Evolutionary conservation across 2,888 invertebrate species (phyloP).

Genomic region (Ecdyonurus torrentis): DNA sequence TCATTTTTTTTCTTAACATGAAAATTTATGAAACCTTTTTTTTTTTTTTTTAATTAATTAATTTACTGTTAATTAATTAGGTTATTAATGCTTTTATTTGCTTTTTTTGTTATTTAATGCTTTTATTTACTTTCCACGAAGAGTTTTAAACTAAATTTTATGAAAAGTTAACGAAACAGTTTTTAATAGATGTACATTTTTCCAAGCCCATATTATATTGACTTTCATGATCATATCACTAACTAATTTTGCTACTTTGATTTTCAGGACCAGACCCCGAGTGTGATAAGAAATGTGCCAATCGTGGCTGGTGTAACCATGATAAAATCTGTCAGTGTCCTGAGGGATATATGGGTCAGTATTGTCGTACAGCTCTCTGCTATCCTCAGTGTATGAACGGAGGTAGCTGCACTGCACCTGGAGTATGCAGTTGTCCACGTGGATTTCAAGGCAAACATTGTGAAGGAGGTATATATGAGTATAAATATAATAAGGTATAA

Average conservation of each 20-base stretch:
- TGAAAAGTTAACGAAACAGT: background rate
- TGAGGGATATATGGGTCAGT: constrained; percentile 80
- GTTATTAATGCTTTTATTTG: too few relatives aligned
- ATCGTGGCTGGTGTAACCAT: constrained; percentile 69
- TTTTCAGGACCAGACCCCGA: constrained; percentile 69
- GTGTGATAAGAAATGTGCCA: constrained; percentile 72
- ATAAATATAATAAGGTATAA: too few relatives aligned
- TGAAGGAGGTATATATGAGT: constrained; percentile 89
- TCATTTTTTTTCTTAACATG: too few relatives aligned
- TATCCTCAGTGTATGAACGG: constrained; percentile 89
- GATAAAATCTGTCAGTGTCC: constrained; percentile 76
- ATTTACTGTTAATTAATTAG: too few relatives aligned
- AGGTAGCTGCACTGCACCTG: constrained; percentile 80
- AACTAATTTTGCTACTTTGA: background rate
- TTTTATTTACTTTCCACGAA: background rate
- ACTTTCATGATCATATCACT: constrained; percentile 10
- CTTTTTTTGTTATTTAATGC: too few relatives aligned
- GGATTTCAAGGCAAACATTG: constrained; percentile 83
- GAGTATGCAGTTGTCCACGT: constrained; percentile 71
- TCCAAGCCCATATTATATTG: background rate
- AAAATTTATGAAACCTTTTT: too few relatives aligned
- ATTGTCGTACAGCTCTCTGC: constrained; percentile 75
- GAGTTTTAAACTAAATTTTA: too few relatives aligned
- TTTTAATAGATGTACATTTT: background rate
- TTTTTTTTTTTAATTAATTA: too few relatives aligned